These are phyloP conservation scores for Caenorhabditis japonica DNA, from an alignment of 2,888 invertebrate species.

Conservation along the genomic window DNA sequence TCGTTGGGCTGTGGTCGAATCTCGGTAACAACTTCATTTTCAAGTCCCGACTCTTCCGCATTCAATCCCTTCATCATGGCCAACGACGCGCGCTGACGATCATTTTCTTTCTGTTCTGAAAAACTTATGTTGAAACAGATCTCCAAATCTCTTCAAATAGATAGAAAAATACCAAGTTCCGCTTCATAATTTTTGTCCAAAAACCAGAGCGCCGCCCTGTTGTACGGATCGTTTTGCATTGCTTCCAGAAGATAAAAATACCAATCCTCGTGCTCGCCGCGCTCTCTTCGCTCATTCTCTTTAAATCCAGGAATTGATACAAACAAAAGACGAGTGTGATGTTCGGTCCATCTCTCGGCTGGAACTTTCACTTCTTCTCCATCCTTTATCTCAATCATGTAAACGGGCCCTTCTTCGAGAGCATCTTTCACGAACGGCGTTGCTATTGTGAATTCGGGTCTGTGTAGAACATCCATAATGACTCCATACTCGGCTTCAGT, in stretches of 20 bases:
- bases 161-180: constrained; percentile 17
- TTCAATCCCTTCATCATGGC: neutral
- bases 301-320: constrained; percentile 4
- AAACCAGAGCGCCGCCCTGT: constrained; percentile 31
- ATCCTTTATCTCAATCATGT: constrained; percentile 6
- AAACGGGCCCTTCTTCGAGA: constrained; percentile 19
- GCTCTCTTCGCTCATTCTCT: neutral
- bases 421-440: constrained; percentile 7
- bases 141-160: neutral
- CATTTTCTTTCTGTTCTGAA: constrained; percentile 22
- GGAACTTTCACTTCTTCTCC: constrained; percentile 9
- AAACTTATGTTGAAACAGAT: neutral
- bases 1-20: constrained; percentile 29
- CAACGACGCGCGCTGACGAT: constrained; percentile 1
- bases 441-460: neutral
- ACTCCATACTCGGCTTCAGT: neutral
- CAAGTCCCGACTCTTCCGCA: constrained; percentile 2
- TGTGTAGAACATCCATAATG: neutral
- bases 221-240: constrained; percentile 45
- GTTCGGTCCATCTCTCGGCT: constrained; percentile 19
- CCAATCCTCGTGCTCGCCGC: constrained; percentile 28
- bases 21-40: neutral
- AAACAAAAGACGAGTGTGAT: constrained; percentile 23
- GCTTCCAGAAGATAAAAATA: constrained; percentile 34
- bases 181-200: constrained; percentile 33